Percentiles rank a stretch among this genome's conserved stretches.
Evolutionary conservation across 1,140 invertebrate species (phyloP).

Genomic region (Varroa destructor): DNA sequence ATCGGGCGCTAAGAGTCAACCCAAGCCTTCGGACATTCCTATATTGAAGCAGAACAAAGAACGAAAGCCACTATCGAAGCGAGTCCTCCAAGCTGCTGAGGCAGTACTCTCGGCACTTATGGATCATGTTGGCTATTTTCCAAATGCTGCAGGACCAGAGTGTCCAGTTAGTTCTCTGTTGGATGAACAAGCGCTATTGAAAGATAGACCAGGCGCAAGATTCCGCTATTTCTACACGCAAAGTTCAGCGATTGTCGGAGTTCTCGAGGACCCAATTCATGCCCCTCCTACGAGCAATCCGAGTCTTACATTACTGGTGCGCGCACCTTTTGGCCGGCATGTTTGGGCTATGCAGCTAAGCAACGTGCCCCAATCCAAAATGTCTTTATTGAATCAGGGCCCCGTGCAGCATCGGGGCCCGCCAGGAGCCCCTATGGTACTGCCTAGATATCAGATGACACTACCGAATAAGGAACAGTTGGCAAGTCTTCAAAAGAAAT

Average conservation of each 20-base stretch:
- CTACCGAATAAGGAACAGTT: constrained; percentile 25
- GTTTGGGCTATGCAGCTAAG: constrained; percentile 82
- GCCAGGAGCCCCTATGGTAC: constrained; percentile 22
- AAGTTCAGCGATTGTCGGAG: constrained; percentile 68
- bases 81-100: constrained; percentile 88
- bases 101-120: constrained; percentile 55
- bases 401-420: constrained; percentile 23
- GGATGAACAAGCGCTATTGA: constrained; percentile 31
- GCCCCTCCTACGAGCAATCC: constrained; percentile 31
- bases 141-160: constrained; percentile 28
- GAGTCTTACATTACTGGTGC: constrained; percentile 56
- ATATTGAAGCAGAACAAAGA: constrained; percentile 92
- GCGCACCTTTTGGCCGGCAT: constrained; percentile 79
- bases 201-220: constrained; percentile 41
- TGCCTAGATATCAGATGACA: constrained; percentile 21
- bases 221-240: constrained; percentile 76
- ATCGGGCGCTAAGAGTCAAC: constrained; percentile 77
- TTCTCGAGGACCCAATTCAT: constrained; percentile 64
- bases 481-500: constrained; percentile 14
- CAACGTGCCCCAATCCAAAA: constrained; percentile 61
- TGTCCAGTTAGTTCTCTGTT: constrained; percentile 34
- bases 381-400: constrained; percentile 31
- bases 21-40: constrained; percentile 70
- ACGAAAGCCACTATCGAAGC: constrained; percentile 83
- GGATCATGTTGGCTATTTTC: constrained; percentile 33